Base-by-base conservation (phyloP, 2,888 invertebrate species). In the Heliconius hortense region DNA sequence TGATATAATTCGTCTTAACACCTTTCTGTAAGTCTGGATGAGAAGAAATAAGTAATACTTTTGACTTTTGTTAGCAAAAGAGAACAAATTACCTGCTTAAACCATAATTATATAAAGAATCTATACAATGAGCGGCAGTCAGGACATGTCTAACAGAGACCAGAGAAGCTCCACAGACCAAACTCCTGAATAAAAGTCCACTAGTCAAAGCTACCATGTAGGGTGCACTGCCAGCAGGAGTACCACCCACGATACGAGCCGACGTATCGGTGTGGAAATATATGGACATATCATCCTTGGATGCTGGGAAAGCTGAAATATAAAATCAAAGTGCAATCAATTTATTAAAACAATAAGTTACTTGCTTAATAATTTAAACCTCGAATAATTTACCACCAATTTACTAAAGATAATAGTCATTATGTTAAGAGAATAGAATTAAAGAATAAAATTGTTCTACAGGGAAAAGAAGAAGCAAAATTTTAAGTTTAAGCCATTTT, bases 71-170 rank as follows among this genome's bases (percentile, higher is more conserved):
- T 1, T 15, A 21, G 53, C 8, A 53, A 53, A 21, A 53, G n/a
- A 48, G 18, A 39, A 39, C 35, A 70, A 31, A 18, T 28, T 11
- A 74, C 69, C 56, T 70, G 21, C 48, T 56, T 18, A 64, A 62
- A 26, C 60, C 39, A n/a, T 21, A 15, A 13, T 53, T 24, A 62
- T 53, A 62, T 18, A 68, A 85, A 53, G 85, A 82, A 0, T 70
- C 85, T 70, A 91, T 87, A 76, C 92, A 92, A 74, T 92, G 91
- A 2, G 92, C 91, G 2, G 92, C 92, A 0, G 90, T 91, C 10
- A 92, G 82, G 1, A 90, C 84, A 28, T 83, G 84, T 1, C 87
- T 79, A 0, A 31, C 72, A 2, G 81, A 62, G 62, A 91, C 78
- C 4, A 91, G 67, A 21, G 91, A 90, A 0, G 85, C 91, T 0